Percentiles rank a stretch among this genome's conserved stretches.
phyloP scores from a whole-genome alignment of 2,113 vertebrate species.

The Thamnophis sirtalis region DNA sequence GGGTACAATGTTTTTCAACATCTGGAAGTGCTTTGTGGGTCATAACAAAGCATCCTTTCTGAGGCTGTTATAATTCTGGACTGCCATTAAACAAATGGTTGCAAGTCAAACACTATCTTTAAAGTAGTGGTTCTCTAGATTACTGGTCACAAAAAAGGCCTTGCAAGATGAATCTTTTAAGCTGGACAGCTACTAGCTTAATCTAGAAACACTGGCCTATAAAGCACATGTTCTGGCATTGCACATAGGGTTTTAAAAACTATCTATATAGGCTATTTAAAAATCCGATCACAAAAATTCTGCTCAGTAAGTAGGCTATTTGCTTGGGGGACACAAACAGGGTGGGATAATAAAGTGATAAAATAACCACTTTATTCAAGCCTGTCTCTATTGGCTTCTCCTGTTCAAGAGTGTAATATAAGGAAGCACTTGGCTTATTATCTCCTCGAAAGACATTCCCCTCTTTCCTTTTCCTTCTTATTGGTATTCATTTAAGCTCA shows the following conservation, averaged over 20 bases:
- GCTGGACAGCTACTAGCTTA: neutral
- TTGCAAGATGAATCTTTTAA: neutral
- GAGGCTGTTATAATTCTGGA: neutral
- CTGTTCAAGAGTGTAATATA: neutral
- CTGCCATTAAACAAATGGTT: neutral
- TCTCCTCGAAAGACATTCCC: neutral
- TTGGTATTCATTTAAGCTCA: neutral
- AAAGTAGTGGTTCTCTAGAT: neutral
- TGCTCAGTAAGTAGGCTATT: neutral
- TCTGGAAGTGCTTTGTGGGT: neutral
- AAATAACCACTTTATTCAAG: neutral
- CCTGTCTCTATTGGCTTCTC: neutral
- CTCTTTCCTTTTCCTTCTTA: neutral
- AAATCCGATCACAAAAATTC: neutral
- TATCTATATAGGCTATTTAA: neutral
- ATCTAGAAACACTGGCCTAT: neutral
- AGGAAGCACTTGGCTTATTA: neutral
- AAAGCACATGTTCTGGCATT: neutral
- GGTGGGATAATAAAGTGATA: neutral
- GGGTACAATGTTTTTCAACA: neutral
- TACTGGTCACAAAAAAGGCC: neutral
- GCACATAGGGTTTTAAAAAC: neutral
- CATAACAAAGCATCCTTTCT: neutral
- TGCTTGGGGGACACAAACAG: neutral
- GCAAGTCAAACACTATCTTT: neutral